Base-by-base conservation (phyloP, 2,888 invertebrate species). In the Macrophya alboannulata region DNA sequence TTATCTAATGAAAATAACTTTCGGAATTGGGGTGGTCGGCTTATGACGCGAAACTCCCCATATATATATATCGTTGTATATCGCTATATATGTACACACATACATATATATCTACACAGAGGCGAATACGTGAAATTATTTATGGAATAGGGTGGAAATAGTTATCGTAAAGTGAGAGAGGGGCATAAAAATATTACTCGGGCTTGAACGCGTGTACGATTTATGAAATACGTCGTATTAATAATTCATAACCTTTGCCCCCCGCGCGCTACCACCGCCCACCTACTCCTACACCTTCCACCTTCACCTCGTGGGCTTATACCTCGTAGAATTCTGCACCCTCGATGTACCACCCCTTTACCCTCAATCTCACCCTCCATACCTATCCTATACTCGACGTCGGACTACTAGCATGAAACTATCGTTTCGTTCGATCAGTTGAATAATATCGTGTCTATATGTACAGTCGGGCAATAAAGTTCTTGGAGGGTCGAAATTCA, bases 161-260 rank as follows among this genome's bases (percentile, higher is more conserved):
- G 85, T 85, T 85, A 81, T 85, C 85, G 84, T 84, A 85, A 81
- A 81, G 79, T 59, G 79, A 48, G 68, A 82, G 65, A 40, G 79
- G 51, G 72, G 74, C 62, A 74, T 55, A 79, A 85, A 85, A 79
- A 79, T 85, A 85, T 74, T 85, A 85, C 84, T 71, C 48, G 84
- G 48, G 84, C 62, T 72, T 62, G 81, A 81, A 62, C 83, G 85
- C 79, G 77, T 85, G 79, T 72, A 76, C 77, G 79, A 85, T 85
- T 85, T 76, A 85, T 79, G 85, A 79, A 85, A 72, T 72, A 85
- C 77, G 48, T 74, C 43, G 79, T 40, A 85, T 85, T 85, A 85
- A 85, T 85, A 85, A 85, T 85, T 85, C 85, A 85, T 85, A 59
- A 83, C 68, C 71, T 83, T 71, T 83, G 71, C 25, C 83, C 45